Base-by-base conservation (phyloP, 2,888 invertebrate species). In the Trisateles emortualis region DNA sequence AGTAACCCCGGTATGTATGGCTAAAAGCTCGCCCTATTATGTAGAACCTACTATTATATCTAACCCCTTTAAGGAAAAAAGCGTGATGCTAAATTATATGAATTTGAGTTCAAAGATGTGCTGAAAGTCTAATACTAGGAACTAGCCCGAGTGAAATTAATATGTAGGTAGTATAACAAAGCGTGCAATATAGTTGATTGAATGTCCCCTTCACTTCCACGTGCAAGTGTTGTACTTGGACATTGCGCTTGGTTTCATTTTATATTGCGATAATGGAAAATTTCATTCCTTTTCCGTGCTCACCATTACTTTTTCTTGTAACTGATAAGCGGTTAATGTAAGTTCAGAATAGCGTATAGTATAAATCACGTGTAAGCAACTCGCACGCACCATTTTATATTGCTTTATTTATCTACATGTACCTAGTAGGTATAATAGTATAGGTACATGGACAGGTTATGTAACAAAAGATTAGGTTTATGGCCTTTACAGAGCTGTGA, bases 241-340 rank as follows among this genome's bases (percentile, higher is more conserved):
- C 66, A 71, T 72, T 70, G 72, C 76, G 68, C 78, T 81, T 78
- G 78, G 83, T 83, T 85, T 79, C 74, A 70, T 83, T 84, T 80
- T 72, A 68, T 61, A 78, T 74, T 68, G 65, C 78, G 76, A 84
- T 84, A 83, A 81, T 83, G 81, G 81, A 85, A 84, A 83, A 73
- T 83, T 87, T 88, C 76, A 88, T 87, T 84, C 69, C 68, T 79
- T 84, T 86, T 86, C 81, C 84, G 80, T 86, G 87, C 77, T 78
- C 68, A 74, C 78, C 73, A 76, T 81, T 84, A 82, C 81, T 81
- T 78, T 84, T 83, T 78, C 78, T 81, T 79, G 77, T 76, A 65
- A 64, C 72, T 78, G 84, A 88, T 90, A 88, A 88, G 79, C 73
- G 70, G 64, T 56, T 76, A 78, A 76, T 78, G 77, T 76, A 68